Evolutionary conservation across 2,888 invertebrate genomes (phyloP).

Genomic region (Leucoptera coffeella): DNA sequence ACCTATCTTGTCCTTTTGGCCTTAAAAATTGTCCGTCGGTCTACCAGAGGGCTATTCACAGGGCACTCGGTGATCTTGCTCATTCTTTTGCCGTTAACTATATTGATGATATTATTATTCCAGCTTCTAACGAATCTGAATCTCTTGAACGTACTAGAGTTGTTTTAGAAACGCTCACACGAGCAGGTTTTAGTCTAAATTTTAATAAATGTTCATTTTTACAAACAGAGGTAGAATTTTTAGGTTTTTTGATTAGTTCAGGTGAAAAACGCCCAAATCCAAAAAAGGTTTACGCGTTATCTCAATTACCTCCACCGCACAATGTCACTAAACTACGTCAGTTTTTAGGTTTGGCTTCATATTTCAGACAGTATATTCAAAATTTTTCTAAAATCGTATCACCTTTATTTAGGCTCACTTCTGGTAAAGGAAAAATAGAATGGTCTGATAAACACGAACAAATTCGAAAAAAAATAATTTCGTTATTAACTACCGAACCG

Average conservation of each 20-base stretch:
- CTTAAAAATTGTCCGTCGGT: slow-evolving; percentile 14
- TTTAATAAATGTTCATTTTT: slow-evolving; percentile 5
- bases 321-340: slow-evolving; percentile 3
- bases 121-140: background rate
- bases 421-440: background rate
- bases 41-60: slow-evolving; percentile 13
- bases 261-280: slow-evolving; percentile 6
- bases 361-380: slow-evolving; percentile 3
- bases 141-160: slow-evolving; percentile 1
- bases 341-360: slow-evolving; percentile 3
- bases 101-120: slow-evolving; percentile 3
- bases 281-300: slow-evolving; percentile 4
- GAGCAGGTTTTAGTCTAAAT: slow-evolving; percentile 1
- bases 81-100: too few species aligned
- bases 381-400: background rate
- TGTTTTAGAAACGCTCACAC: background rate
- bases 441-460: background rate
- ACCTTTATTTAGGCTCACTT: background rate
- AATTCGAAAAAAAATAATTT: slow-evolving; percentile 6
- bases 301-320: slow-evolving; percentile 5
- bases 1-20: slow-evolving; percentile 16
- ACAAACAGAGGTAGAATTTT: slow-evolving; percentile 5
- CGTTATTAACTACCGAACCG: slow-evolving; percentile 6
- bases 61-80: slow-evolving; percentile 10
- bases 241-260: slow-evolving; percentile 4